These are phyloP conservation scores for Diadema setosum DNA, from an alignment of 35 echinoderm and acorn worm species.

Conservation along the genomic window DNA sequence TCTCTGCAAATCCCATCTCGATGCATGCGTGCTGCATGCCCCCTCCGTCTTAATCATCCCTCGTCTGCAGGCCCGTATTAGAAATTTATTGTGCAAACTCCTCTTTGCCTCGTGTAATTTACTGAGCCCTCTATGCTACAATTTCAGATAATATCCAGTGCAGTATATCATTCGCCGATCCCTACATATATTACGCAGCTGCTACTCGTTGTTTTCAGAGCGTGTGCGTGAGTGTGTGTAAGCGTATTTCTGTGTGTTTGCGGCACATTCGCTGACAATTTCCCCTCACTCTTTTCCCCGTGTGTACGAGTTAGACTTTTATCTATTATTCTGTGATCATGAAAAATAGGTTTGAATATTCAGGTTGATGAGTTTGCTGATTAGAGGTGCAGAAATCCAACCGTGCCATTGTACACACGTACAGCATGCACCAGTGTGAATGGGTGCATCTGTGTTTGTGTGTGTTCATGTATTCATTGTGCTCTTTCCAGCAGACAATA, in stretches of 20 bases:
- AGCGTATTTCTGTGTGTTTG: too few relatives aligned
- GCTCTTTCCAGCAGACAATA: too few relatives aligned
- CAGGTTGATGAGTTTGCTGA: neutral
- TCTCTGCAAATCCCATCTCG: neutral
- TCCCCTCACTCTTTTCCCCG: too few relatives aligned
- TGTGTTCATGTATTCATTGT: too few relatives aligned
- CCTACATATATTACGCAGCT: neutral
- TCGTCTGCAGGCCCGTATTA: neutral
- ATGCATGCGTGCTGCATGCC: neutral
- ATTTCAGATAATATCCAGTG: neutral
- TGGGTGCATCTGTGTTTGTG: too few relatives aligned
- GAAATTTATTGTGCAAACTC: slow-evolving; percentile 11
- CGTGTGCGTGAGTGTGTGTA: too few relatives aligned
- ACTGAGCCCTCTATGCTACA: neutral
- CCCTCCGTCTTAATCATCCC: neutral
- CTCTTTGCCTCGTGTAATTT: neutral
- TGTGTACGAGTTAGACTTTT: too few relatives aligned
- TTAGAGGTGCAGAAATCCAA: neutral
- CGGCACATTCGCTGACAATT: too few relatives aligned
- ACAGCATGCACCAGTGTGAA: too few relatives aligned
- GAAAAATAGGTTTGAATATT: neutral
- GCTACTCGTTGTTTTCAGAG: too few relatives aligned
- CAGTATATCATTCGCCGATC: neutral
- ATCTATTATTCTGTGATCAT: neutral
- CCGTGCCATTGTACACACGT: neutral